Evolutionary conservation across 2,797 vertebrate species (phyloP), one percentile per base, ranked within the genome.

Genomic region (Galago senegalensis): DNA sequence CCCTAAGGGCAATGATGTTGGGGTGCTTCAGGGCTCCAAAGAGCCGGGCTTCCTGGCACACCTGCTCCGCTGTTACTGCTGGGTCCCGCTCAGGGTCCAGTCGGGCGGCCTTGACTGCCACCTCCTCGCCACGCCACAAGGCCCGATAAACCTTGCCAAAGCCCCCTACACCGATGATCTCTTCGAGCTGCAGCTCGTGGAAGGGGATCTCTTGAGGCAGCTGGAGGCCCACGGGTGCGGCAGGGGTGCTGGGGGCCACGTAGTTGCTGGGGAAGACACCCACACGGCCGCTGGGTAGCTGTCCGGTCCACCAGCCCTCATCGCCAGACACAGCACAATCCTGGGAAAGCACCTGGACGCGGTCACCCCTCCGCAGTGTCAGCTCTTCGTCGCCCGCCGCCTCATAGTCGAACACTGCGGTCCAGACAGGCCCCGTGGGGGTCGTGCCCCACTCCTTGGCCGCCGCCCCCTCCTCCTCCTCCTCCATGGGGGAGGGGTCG

Each of bases 271-370:
- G 99, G 97, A 99, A 99, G 98, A 99, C 99, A 91, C 99, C 99
- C 98, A 99, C 99, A 77, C 99, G 99, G 98, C 99, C 99, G 98
- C 99, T 99, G 98, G 99, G 98, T 91, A 99, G 99, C 98, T 99
- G 99, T 43, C 99, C 99, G 1, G 99, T 99, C 99, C 99, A 99
- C 99, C 99, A 99, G 72, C 99, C 99, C 98, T 99, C 99, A 18
- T 99, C 99, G 89, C 99, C 99, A 2, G 99, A 99, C 80, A 99
- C 99, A 65, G 99, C 99, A 56, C 99, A 99, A 98, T 99, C 99
- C 98, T 99, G 99, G 72, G 99, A 99, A 67, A 99, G 99, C 94
- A 99, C 99, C 98, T 99, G 99, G 18, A 99, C 99, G 53, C 99
- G 98, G 97, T 99, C 99, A 13, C 99, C 99, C 2, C 99, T 98